Conservation (phyloP, 2,888 invertebrate genomes). For the Mellilla xanthometata region DNA sequence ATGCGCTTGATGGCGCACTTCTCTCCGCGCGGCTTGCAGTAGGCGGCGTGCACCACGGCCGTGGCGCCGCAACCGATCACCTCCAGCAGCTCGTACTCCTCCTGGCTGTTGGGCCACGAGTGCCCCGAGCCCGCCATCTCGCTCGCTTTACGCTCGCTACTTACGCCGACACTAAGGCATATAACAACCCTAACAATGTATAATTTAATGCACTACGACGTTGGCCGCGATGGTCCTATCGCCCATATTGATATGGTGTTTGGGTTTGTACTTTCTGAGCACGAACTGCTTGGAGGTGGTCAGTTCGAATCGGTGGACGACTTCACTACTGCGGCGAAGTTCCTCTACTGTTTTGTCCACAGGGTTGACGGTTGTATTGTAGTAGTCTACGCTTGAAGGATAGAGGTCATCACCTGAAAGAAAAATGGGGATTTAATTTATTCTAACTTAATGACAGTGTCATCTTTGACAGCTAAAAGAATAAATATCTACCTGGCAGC, state of each 20-base stretch:
- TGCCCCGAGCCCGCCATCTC: conserved; percentile 64
- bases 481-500: conserved; percentile 82
- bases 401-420: conserved; percentile 80
- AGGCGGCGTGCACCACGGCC: conserved; percentile 98
- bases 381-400: conserved; percentile 63
- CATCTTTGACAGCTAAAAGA: too few relatives aligned
- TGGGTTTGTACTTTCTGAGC: conserved; percentile 55
- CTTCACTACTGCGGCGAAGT: conserved; percentile 48
- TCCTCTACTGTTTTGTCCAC: conserved; percentile 59
- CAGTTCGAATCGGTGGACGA: conserved; percentile 58
- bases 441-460: too few relatives aligned
- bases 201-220: conserved; percentile 31
- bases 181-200: conserved; percentile 38
- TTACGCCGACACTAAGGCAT: conserved; percentile 62
- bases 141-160: conserved; percentile 47
- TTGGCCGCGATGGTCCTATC: conserved; percentile 46
- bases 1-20: conserved; percentile 99
- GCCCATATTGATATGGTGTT: conserved; percentile 67
- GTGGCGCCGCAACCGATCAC: conserved; percentile 98
- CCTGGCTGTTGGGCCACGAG: conserved; percentile 95
- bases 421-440: not conserved
- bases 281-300: conserved; percentile 38
- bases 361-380: conserved; percentile 39
- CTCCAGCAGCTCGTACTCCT: conserved; percentile 96
- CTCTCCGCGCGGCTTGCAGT: conserved; percentile 96